Percentiles rank a stretch among this genome's conserved stretches.
These are phyloP conservation scores for Dromiciops gliroides DNA, from an alignment of 2,113 vertebrate species.

Conservation along the genomic window DNA sequence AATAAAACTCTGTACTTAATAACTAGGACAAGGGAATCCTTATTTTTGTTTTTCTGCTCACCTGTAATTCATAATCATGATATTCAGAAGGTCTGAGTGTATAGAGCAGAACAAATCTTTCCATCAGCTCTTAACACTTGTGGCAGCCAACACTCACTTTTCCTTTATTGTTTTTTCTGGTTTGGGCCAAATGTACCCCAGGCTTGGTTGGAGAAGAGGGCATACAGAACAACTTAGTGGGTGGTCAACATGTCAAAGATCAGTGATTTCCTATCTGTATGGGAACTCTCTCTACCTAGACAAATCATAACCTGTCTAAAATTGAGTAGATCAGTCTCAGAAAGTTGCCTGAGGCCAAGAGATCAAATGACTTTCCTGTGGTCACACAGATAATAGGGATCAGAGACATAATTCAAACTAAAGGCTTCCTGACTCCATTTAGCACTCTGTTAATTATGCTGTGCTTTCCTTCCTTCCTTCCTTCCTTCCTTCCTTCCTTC, in stretches of 20 bases:
- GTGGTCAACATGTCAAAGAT: neutral
- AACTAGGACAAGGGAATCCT: conserved; percentile 3
- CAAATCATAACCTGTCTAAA: neutral
- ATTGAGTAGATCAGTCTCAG: neutral
- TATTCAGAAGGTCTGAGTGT: neutral
- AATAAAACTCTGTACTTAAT: conserved; percentile 15
- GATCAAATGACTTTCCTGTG: neutral
- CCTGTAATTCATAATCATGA: conserved; percentile 1
- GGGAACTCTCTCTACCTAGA: neutral
- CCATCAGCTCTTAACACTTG: neutral
- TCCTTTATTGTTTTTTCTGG: neutral
- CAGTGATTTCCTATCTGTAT: neutral
- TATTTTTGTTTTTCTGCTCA: conserved; percentile 17
- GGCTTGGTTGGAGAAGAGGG: neutral
- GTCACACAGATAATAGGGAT: neutral
- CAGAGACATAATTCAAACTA: neutral
- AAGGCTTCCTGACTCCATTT: neutral
- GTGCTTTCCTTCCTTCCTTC: neutral
- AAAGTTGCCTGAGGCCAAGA: neutral
- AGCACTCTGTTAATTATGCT: neutral
- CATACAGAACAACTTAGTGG: neutral
- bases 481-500: neutral
- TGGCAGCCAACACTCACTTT: neutral
- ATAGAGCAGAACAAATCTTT: neutral
- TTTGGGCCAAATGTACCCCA: neutral